Conservation (phyloP, 2,113 vertebrate genomes). For the Rhea americana region DNA sequence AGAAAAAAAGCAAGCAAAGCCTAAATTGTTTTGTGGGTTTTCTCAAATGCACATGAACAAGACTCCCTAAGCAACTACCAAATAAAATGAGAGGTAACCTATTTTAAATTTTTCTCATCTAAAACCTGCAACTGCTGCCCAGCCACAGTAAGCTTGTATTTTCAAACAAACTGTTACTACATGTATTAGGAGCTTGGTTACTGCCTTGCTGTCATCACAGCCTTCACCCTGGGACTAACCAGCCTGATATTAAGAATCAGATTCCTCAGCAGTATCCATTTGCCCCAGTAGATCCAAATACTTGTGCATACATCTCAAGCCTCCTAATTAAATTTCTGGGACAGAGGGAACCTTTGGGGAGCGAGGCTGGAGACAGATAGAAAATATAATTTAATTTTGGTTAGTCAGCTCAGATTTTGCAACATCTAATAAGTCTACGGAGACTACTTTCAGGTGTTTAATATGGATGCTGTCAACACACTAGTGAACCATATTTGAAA, state of each 20-base stretch:
- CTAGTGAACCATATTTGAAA: not conserved
- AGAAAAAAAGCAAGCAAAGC: not conserved
- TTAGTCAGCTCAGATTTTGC: slow-evolving; percentile 14
- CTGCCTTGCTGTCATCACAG: not conserved
- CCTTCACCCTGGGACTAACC: not conserved
- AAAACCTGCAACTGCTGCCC: not conserved
- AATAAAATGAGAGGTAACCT: not conserved
- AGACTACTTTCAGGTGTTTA: not conserved
- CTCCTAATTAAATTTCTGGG: slow-evolving; percentile 21
- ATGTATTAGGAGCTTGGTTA: not conserved
- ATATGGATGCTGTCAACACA: not conserved
- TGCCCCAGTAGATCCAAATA: not conserved
- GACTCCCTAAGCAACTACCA: not conserved
- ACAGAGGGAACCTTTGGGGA: slow-evolving; percentile 9
- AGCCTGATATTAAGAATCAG: not conserved
- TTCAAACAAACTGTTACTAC: not conserved
- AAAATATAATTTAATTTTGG: slow-evolving; percentile 6
- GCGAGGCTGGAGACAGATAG: not conserved
- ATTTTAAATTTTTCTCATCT: not conserved
- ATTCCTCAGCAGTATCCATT: slow-evolving; percentile 13
- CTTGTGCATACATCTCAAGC: not conserved
- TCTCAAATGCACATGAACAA: not conserved
- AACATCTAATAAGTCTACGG: not conserved
- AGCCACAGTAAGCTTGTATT: not conserved
- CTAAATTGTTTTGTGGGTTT: not conserved